Evolutionary conservation across 2,888 invertebrate species (phyloP), one percentile per base, ranked within the genome.

Genomic region (Macroteleia sp.): DNA sequence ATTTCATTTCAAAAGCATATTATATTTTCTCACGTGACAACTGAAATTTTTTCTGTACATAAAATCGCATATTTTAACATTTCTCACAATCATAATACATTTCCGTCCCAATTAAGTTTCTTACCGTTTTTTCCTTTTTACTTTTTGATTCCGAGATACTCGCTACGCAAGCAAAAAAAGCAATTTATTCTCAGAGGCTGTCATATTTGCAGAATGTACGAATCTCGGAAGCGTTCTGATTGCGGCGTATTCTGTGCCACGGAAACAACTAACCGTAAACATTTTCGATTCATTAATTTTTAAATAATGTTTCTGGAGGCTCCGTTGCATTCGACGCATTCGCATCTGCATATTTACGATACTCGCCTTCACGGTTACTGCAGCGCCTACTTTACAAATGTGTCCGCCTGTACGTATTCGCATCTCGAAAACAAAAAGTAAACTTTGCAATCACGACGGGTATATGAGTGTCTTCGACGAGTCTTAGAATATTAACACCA

Each of bases 281-380:
- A 73, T 77, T 67, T 69, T 56, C 77, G 71, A 74, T 74, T 74
- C 77, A 78, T 78, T 78, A 78, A 78, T 78, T 78, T 78, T 78
- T 78, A 69, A 69, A 74, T 74, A 67, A 73, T 57, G 67, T 16
- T 59, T 19, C 52, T 57, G 57, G 57, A 70, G 46, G 57, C 54
- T 67, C 62, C 62, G 67, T 42, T 74, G 74, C 66, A 54, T 74
- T 67, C 61, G 74, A 66, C 48, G 71, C 66, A n/a, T n/a, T 67
- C 64, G 73, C 77, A 74, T 78, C 69, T 73, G 57, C 77, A 78
- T 78, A 74, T 78, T 78, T 78, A 78, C 73, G 77, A 69, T 64
- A 78, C 48, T 34, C 59, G 78, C 59, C 74, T 78, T 78, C 77
- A 78, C 73, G 77, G 44, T 74, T 39, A 32, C 57, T 64, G 73